Conservation (phyloP, 2,113 vertebrate species). For the Carassius carassius region DNA sequence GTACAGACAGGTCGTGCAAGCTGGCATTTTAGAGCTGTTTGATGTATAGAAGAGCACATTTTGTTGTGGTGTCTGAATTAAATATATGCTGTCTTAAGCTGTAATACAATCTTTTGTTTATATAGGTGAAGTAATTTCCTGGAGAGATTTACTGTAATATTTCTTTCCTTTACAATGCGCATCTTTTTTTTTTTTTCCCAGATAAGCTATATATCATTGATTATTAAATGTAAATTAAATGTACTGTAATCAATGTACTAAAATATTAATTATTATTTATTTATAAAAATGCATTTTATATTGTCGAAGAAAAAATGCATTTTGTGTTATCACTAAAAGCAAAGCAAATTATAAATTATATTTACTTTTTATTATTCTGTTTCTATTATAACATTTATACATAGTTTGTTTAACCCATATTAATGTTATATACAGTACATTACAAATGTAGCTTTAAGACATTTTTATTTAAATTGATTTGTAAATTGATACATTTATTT, state of each 20-base stretch:
- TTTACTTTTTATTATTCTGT: background rate
- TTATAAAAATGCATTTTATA: too few relatives aligned
- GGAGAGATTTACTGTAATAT: background rate
- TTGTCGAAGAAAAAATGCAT: too few relatives aligned
- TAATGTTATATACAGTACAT: background rate
- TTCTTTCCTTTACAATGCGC: background rate
- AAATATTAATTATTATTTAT: too few relatives aligned
- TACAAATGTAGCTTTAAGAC: background rate
- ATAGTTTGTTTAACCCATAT: background rate
- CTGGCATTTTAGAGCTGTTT: slow-evolving; percentile 32
- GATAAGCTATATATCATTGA: background rate
- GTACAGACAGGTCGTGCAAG: slow-evolving; percentile 9
- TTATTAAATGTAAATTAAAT: too few relatives aligned
- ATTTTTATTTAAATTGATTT: background rate
- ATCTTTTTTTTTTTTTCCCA: too few relatives aligned
- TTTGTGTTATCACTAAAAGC: too few relatives aligned
- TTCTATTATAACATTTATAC: background rate
- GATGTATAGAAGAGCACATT: slow-evolving; percentile 9
- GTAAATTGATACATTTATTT: background rate
- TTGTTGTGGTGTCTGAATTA: background rate
- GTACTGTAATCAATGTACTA: too few relatives aligned
- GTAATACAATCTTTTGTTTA: too few relatives aligned
- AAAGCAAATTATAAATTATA: too few relatives aligned
- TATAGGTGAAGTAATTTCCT: background rate
- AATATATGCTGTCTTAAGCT: background rate